These are phyloP conservation scores for Phalacrocorax carbo DNA, from an alignment of 2,113 vertebrate species.

Conservation along the genomic window DNA sequence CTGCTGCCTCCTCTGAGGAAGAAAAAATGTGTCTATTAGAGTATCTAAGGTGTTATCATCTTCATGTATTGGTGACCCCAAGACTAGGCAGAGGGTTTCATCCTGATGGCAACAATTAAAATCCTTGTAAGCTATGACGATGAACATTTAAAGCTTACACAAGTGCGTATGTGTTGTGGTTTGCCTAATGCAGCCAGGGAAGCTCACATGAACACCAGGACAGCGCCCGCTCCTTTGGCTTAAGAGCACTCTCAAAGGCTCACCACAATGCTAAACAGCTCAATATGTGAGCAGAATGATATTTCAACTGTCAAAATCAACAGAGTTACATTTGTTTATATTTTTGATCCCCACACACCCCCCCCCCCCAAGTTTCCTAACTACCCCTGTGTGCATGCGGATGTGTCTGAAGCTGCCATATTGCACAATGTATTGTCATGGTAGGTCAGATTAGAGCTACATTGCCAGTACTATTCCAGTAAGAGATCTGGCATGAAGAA, in stretches of 20 bases:
- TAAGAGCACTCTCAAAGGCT: not conserved
- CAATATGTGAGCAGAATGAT: not conserved
- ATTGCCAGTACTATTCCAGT: slow-evolving; percentile 38
- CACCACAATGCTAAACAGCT: not conserved
- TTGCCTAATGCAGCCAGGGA: slow-evolving; percentile 13
- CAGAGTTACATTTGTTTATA: not conserved
- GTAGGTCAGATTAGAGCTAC: slow-evolving; percentile 39
- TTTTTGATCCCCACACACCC: not conserved
- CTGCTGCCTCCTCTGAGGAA: not conserved
- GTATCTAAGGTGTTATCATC: not conserved
- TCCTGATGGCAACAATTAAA: not conserved
- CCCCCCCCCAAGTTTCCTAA: not conserved
- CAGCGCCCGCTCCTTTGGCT: not conserved
- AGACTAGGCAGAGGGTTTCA: not conserved
- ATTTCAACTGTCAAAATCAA: slow-evolving; percentile 1
- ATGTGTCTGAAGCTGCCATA: slow-evolving; percentile 34
- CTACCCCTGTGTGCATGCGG: not conserved
- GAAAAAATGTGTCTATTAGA: not conserved
- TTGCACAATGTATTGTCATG: slow-evolving; percentile 13
- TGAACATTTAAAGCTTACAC: not conserved
- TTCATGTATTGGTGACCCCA: not conserved
- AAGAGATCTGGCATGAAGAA: slow-evolving; percentile 71
- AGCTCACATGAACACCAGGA: not conserved
- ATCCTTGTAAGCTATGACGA: not conserved
- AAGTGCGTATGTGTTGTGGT: not conserved